Evolutionary conservation across 2,888 invertebrate species (phyloP), one percentile per base, ranked within the genome.

Genomic region (Dynastes hyllus): DNA sequence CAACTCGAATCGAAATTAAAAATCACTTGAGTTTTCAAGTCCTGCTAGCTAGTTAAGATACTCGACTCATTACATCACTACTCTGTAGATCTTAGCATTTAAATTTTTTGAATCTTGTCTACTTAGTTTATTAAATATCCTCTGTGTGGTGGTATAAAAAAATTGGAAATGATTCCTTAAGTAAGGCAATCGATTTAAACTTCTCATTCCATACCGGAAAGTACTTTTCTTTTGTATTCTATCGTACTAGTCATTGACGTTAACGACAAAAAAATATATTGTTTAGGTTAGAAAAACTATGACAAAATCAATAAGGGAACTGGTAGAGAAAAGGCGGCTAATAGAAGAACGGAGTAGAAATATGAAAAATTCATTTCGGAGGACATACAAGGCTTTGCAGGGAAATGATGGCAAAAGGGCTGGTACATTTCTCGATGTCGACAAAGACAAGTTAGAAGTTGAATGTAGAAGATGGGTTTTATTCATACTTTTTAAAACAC

Each of bases 401-500:
- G 45, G 2, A 45, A 45, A 8, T 1, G 45, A 81, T n/a, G 81
- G 76, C 5, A 29, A 11, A 32, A 53, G 50, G n/a, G 27, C 81
- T 9, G 77, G 66, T 37, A 75, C 65, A 22, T 78, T 61, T n/a
- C 67, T 32, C 8, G 73, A 61, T 5, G 65, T 73, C 45, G 81
- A 82, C 45, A 76, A 81, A 78, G 66, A 75, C 67, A 50, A 78
- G 69, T 67, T 84, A 37, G 84, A 85, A 61, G 82, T 83, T 9
- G 84, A 86, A 71, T 82, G 84, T 32, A 83, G 85, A 71, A 80
- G 85, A 70, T 85, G 85, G 84, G 86, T 89, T 29, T 70, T 87
- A 45, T 83, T 83, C 77, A 84, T 86, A 32, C 79, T 89, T 5
- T 89, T 88, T 78, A 88, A 89, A 78, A 82, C 88, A 29, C 89